Percentiles rank a stretch among this genome's conserved stretches.
phyloP scores from a whole-genome alignment of 2,888 invertebrate genomes.

The Volucella zonaria region DNA sequence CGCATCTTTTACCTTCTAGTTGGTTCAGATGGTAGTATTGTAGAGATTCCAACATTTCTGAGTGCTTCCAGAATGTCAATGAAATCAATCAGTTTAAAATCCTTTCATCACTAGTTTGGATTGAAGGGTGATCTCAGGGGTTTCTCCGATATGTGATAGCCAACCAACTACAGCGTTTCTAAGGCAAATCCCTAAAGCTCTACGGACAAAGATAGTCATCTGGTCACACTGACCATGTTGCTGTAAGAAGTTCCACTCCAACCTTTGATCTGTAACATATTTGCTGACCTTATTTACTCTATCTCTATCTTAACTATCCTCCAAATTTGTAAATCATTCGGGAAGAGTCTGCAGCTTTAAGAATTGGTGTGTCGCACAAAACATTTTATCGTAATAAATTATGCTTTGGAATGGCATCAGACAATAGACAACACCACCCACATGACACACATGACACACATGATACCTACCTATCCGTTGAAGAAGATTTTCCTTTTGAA shows the following conservation, averaged over 20 bases:
- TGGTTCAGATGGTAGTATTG: not conserved
- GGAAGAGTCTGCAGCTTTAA: slow-evolving; percentile 21
- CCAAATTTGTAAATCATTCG: not conserved
- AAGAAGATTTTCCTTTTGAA: slow-evolving; percentile 9
- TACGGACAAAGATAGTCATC: no score
- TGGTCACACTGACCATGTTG: no score
- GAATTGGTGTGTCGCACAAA: slow-evolving; percentile 15
- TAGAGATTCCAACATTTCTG: not conserved
- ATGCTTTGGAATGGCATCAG: slow-evolving; percentile 30
- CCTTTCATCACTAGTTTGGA: no score
- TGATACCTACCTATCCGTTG: no score
- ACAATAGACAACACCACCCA: slow-evolving; percentile 29
- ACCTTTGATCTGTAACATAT: not conserved
- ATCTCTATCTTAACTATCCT: no score
- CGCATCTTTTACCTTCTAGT: not conserved
- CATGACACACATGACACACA: not conserved
- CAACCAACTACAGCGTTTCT: no score
- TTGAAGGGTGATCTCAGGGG: no score
- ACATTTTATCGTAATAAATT: slow-evolving; percentile 31
- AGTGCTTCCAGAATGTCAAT: no score
- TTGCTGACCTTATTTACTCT: slow-evolving; percentile 15
- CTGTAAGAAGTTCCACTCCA: no score
- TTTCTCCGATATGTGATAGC: no score
- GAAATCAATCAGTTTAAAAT: no score
- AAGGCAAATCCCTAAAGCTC: no score